phyloP scores from a whole-genome alignment of 2,113 vertebrate species.

The Progne subis region DNA sequence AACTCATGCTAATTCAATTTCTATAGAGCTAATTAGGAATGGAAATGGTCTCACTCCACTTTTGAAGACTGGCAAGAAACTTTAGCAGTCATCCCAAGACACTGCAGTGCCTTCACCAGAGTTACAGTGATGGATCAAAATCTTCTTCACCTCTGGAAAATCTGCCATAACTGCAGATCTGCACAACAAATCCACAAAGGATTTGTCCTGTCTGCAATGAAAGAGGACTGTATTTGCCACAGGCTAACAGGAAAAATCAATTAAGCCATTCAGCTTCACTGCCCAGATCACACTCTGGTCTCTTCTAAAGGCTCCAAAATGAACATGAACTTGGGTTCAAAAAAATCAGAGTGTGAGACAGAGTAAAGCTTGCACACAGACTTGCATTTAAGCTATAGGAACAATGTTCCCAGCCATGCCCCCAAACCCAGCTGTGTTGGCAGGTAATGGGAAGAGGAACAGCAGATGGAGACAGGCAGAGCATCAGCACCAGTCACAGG shows the following conservation, averaged over 20 bases:
- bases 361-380: neutral
- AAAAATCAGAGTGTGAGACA: neutral
- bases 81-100: neutral
- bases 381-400: neutral
- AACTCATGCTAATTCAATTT: neutral
- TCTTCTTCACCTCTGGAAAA: neutral
- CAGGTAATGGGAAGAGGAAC: neutral
- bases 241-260: neutral
- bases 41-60: neutral
- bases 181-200: neutral
- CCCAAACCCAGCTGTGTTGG: neutral
- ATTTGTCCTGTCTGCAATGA: neutral
- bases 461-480: neutral
- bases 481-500: neutral
- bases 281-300: neutral
- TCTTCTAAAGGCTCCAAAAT: neutral
- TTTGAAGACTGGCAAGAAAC: neutral
- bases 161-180: neutral
- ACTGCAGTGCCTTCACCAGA: neutral
- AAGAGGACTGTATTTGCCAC: neutral
- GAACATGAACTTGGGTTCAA: neutral
- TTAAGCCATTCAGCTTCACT: neutral
- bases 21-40: neutral
- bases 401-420: neutral
- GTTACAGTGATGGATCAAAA: neutral